These are phyloP conservation scores for Ennomos fuscantarius DNA, from an alignment of 2,888 invertebrate species.

Conservation along the genomic window DNA sequence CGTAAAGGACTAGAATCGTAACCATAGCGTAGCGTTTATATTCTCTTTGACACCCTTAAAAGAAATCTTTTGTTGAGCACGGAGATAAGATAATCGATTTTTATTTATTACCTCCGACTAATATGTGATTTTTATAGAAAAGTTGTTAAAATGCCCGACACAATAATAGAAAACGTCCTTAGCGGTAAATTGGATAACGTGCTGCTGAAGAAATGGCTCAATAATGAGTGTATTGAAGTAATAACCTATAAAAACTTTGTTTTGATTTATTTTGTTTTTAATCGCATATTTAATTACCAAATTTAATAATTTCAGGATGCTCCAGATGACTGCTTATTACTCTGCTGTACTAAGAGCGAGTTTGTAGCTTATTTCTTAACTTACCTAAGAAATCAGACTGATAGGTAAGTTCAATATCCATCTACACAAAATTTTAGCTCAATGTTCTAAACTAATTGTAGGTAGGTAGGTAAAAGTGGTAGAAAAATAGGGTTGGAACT, in stretches of 20 bases:
- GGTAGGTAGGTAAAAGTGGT: no score
- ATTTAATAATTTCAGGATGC: conserved; percentile 62
- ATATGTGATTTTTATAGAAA: conserved; percentile 39
- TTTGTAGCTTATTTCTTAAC: conserved; percentile 86
- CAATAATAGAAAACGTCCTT: conserved; percentile 77
- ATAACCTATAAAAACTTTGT: conserved; percentile 55
- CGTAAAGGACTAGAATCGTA: no score
- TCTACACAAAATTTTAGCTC: conserved; percentile 41
- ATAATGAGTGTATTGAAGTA: conserved; percentile 71
- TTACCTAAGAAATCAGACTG: conserved; percentile 83
- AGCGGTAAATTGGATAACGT: conserved; percentile 68
- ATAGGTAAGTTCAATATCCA: conserved; percentile 63
- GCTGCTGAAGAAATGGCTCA: conserved; percentile 76
- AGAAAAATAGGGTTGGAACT: no score
- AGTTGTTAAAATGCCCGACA: conserved; percentile 72
- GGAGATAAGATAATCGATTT: conserved; percentile 50
- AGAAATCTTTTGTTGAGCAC: no score
- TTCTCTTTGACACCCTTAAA: no score
- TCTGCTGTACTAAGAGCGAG: conserved; percentile 73
- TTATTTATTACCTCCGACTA: conserved; percentile 17
- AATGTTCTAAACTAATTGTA: no score
- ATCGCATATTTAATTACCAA: conserved; percentile 29
- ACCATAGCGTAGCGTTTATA: no score
- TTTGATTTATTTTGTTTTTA: conserved; percentile 14
- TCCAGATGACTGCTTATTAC: conserved; percentile 66